phyloP scores from a whole-genome alignment of 2,888 invertebrate species.

The Cephus rjabovi region DNA sequence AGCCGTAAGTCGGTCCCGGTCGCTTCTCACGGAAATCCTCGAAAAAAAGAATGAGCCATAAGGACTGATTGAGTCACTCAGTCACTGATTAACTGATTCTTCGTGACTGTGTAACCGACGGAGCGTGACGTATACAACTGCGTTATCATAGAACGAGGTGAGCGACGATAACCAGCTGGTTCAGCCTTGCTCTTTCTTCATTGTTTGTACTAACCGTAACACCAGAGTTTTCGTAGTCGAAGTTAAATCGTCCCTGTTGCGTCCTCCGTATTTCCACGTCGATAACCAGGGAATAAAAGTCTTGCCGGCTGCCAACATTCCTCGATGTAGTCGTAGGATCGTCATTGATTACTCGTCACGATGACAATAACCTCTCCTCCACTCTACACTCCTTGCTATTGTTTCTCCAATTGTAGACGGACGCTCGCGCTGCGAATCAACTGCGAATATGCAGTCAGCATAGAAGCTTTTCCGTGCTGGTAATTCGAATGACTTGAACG shows the following conservation, averaged over 20 bases:
- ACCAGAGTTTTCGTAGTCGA: not conserved
- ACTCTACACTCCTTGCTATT: not conserved
- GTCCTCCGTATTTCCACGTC: not conserved
- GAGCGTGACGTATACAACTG: not conserved
- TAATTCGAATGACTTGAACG: not conserved
- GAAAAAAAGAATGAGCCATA: not conserved
- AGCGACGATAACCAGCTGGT: not conserved
- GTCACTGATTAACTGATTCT: not conserved
- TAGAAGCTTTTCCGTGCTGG: not conserved
- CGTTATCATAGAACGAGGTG: not conserved
- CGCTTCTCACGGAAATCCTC: slow-evolving; percentile 1
- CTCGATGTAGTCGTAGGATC: too few relatives aligned
- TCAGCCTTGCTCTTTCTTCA: not conserved
- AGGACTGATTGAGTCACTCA: not conserved
- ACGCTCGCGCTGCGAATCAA: not conserved
- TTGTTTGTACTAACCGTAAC: not conserved
- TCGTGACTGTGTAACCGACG: not conserved
- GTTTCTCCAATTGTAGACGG: not conserved
- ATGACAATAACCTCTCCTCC: not conserved
- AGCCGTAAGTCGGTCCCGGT: not conserved
- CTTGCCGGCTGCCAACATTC: not conserved
- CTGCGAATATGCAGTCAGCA: not conserved
- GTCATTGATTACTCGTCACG: not conserved
- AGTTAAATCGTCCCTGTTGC: not conserved
- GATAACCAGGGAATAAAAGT: not conserved